Evolutionary conservation across 2,113 vertebrate species (phyloP), one percentile per base, ranked within the genome.

Genomic region (Tenebrosternarchus preto): DNA sequence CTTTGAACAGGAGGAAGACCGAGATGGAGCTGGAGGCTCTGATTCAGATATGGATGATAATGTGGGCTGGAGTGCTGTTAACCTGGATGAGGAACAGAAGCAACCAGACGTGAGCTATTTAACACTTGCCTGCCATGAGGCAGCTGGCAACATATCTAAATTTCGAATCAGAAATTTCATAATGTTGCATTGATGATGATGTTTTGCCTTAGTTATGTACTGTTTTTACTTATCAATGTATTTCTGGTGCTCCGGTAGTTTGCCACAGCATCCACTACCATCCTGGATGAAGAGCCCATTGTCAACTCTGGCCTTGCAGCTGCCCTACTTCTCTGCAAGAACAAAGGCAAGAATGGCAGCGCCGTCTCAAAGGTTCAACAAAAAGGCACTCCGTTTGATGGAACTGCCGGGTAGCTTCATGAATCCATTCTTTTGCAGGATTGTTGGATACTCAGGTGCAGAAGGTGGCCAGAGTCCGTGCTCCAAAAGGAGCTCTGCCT

Each of bases 231-330:
- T 27, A 33, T 64, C 0, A 12, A 4, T 29, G 50, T 20, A 9
- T 31, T 57, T 39, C 60, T 73, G 25, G 17, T 70, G 17, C 11
- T 63, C 4, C 60, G 53, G 1, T 63, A 95, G 94, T 95, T 95
- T 64, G 88, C 94, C 1, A 93, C 95, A 3, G 92, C 95, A 7
- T 96, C 93, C 50, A 95, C 95, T 74, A 96, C 96, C 83, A 96
- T 97, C 87, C 87, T 96, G 86, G 96, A 97, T 0, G 96, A 97
- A 85, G 96, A 97, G 86, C 96, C 96, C 27, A 97, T 97, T 0
- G 95, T 97, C 79, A 97, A 94, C 76, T 92, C 95, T 0, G 96
- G 96, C n/a, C 91, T 93, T 4, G 94, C 87, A 0, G 95, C 95
- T 0, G 96, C 95, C 0, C 83, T 97, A 76, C 88, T 92, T 31